Evolutionary conservation across 2,113 vertebrate genomes (phyloP).

Genomic region (Galbula dea): DNA sequence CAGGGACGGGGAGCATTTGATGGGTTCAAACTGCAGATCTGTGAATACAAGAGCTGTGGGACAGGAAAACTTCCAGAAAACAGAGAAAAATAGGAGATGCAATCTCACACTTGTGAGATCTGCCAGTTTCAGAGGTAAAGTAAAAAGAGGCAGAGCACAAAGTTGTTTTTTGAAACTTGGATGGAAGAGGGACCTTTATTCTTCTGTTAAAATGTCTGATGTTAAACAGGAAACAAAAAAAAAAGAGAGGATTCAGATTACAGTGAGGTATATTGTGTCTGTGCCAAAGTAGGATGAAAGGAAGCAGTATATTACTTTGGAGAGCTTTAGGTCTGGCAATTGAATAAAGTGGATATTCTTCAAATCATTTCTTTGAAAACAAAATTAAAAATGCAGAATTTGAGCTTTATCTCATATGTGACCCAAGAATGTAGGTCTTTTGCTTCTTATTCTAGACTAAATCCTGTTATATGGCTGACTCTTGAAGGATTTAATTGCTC

Average conservation of each 20-base stretch:
- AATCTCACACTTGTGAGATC: neutral
- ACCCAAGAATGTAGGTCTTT: slow-evolving; percentile 8
- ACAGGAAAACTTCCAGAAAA: neutral
- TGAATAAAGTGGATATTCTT: slow-evolving; percentile 35
- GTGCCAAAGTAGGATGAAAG: slow-evolving; percentile 20
- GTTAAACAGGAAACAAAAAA: slow-evolving; percentile 25
- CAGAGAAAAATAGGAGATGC: neutral
- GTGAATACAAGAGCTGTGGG: neutral
- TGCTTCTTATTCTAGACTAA: neutral
- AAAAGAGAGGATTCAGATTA: neutral
- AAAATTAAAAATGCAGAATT: neutral
- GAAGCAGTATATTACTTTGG: slow-evolving; percentile 6
- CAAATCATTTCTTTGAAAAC: slow-evolving; percentile 1
- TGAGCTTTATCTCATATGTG: neutral
- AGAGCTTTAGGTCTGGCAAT: slow-evolving; percentile 45
- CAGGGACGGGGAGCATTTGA: neutral
- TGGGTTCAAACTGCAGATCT: neutral
- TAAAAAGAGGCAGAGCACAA: neutral
- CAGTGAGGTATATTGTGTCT: neutral
- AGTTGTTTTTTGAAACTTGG: neutral
- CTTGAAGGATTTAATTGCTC: slow-evolving; percentile 23
- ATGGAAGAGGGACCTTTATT: neutral
- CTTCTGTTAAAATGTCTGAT: neutral
- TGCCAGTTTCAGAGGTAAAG: neutral
- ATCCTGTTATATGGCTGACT: slow-evolving; percentile 24